Base-by-base conservation (phyloP, 2,113 vertebrate genomes). In the Oncorhynchus kisutch region DNA sequence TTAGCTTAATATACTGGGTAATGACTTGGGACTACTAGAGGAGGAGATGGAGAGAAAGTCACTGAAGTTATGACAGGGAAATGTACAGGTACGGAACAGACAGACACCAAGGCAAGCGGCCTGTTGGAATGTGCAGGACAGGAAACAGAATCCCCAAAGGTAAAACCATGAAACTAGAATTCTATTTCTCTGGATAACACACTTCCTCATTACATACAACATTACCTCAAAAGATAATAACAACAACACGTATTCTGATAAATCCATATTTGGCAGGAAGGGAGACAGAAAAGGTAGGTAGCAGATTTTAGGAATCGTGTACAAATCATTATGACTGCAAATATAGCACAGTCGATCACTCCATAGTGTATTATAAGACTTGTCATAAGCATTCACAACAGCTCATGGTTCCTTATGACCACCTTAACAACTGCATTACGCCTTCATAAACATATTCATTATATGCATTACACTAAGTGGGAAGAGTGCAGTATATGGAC, bases 1-100 rank as follows among this genome's bases (percentile, higher is more conserved):
- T 90, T 92, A 91, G 91, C 91, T 92, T 92, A 92, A 90, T 88
- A 84, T 80, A 84, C 90, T 92, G 90, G 87, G 85, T 90, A 84
- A 87, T 86, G 85, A 90, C 87, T 86, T 84, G 81, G 78, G 85
- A 88, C 84, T 80, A 87, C 87, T 80, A 22, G 79, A 81, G 73
- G 45, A 71, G 48, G 78, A 74, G 74, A 81, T 64, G 67, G 70
- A 74, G 34, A 75, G 71, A 71, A 54, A 54, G 51, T 54, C 39
- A 45, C 39, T 45, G 39, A 60, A 59, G 80, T 78, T 72, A 72
- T 75, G 74, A 80, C 31, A 72, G 64, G 57, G 75, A 82, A 80
- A 76, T 20, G 64, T 29, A 60, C 78, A 73, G 65, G 51, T 45
- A 45, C 5, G 59, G 13, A 18, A 84, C 29, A n/a, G 88, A 88